Percentiles rank a stretch among this genome's conserved stretches.
phyloP scores from a whole-genome alignment of 2,113 vertebrate genomes.

The Hiodon tergisus region DNA sequence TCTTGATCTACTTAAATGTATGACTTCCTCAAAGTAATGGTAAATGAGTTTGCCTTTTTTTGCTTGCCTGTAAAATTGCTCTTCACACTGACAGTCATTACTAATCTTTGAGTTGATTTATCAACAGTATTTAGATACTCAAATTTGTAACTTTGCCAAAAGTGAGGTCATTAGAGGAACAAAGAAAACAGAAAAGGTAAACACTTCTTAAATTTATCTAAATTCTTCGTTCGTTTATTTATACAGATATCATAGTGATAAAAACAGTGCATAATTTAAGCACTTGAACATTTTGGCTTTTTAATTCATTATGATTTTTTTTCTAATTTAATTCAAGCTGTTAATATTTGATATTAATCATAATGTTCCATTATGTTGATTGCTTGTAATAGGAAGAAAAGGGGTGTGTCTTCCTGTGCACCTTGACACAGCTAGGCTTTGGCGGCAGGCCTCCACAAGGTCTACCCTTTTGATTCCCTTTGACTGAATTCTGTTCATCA shows the following conservation, averaged over 20 bases:
- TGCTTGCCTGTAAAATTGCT: conserved; percentile 88
- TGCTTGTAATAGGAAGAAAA: conserved; percentile 99
- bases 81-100: conserved; percentile 89
- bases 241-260: background rate
- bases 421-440: conserved; percentile 99
- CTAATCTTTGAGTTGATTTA: conserved; percentile 96
- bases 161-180: conserved; percentile 88
- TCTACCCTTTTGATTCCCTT: conserved; percentile 99
- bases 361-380: conserved; percentile 99
- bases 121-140: conserved; percentile 86
- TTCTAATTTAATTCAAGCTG: conserved; percentile 73
- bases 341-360: conserved; percentile 98
- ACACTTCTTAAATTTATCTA: conserved; percentile 86
- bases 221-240: conserved; percentile 69
- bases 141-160: conserved; percentile 86
- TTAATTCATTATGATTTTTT: conserved; percentile 67
- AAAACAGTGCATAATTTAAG: conserved; percentile 73
- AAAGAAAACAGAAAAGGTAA: conserved; percentile 88
- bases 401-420: conserved; percentile 99
- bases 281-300: conserved; percentile 85
- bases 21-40: conserved; percentile 87
- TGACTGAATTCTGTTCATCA: conserved; percentile 99
- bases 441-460: conserved; percentile 99
- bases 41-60: conserved; percentile 82
- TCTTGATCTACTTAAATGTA: conserved; percentile 48